Conservation (phyloP, 2,113 vertebrate species). For the Micromys minutus region DNA sequence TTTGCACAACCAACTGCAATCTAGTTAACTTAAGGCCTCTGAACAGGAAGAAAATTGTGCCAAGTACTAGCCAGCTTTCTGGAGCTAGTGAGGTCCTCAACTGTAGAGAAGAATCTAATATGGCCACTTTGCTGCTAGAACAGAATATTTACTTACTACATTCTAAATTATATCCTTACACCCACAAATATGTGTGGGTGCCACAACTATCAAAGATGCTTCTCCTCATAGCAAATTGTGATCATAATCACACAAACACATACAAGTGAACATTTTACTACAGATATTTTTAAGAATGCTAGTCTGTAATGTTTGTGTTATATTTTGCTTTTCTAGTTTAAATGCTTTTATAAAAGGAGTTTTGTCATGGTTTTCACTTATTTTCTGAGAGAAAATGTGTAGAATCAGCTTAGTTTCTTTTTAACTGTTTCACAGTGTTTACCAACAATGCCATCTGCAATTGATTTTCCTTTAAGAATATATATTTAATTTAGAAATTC, state of each 20-base stretch:
- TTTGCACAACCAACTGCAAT: background rate
- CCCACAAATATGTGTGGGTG: background rate
- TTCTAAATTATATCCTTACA: background rate
- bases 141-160: background rate
- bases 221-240: background rate
- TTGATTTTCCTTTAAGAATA: slow-evolving; percentile 31
- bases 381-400: slow-evolving; percentile 19
- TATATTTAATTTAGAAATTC: slow-evolving; percentile 30
- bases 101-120: background rate
- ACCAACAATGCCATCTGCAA: slow-evolving; percentile 12
- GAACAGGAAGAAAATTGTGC: too few relatives aligned
- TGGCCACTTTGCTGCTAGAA: background rate
- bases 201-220: background rate
- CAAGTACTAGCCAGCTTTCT: background rate
- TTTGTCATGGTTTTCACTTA: background rate
- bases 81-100: background rate
- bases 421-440: background rate
- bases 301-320: background rate
- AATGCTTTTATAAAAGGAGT: background rate
- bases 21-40: background rate
- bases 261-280: background rate
- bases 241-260: background rate
- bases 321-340: background rate
- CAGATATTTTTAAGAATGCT: background rate
- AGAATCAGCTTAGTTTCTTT: slow-evolving; percentile 3